These are phyloP conservation scores for Drosophila chauvacae DNA, from an alignment of 1,140 invertebrate species.

Conservation along the genomic window DNA sequence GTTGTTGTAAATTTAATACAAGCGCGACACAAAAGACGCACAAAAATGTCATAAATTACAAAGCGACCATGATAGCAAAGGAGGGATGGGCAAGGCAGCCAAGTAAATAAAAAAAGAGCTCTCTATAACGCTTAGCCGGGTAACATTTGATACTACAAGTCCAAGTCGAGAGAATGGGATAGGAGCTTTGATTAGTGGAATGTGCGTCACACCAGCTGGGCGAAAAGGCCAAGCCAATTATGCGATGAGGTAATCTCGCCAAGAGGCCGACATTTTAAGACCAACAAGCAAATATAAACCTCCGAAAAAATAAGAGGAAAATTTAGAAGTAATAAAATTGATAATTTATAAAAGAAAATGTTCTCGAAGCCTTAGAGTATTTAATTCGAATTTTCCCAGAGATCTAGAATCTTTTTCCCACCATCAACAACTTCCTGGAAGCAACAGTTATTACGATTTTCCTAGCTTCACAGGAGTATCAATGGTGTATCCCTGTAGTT, in stretches of 20 bases:
- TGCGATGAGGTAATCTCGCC: constrained; percentile 35
- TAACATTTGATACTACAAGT: constrained; percentile 64
- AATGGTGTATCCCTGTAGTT: constrained; percentile 12
- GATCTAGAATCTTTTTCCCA: constrained; percentile 24
- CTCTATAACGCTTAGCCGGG: constrained; percentile 45
- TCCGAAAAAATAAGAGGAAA: background rate
- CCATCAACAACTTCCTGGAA: background rate
- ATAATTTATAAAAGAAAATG: background rate
- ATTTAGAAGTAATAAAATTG: too few species aligned
- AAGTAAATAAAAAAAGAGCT: constrained; percentile 41
- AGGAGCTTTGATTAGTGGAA: constrained; percentile 38
- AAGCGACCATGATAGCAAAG: constrained; percentile 71
- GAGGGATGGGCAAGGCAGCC: constrained; percentile 58
- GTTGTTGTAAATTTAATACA: constrained; percentile 71
- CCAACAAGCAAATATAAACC: background rate
- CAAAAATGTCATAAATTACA: constrained; percentile 83
- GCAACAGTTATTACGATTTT: constrained; percentile 20
- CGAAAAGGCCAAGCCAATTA: constrained; percentile 26
- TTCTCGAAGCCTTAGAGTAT: background rate
- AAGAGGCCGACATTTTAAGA: constrained; percentile 6
- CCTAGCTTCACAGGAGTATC: constrained; percentile 56
- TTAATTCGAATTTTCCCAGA: background rate
- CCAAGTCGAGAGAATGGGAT: constrained; percentile 15
- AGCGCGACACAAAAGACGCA: constrained; percentile 82
- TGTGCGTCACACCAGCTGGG: constrained; percentile 37